A percentile compares a stretch with the other conserved stretches of the same genome.
These are phyloP conservation scores for Biston stratarius DNA, from an alignment of 2,888 invertebrate genomes.

Conservation along the genomic window DNA sequence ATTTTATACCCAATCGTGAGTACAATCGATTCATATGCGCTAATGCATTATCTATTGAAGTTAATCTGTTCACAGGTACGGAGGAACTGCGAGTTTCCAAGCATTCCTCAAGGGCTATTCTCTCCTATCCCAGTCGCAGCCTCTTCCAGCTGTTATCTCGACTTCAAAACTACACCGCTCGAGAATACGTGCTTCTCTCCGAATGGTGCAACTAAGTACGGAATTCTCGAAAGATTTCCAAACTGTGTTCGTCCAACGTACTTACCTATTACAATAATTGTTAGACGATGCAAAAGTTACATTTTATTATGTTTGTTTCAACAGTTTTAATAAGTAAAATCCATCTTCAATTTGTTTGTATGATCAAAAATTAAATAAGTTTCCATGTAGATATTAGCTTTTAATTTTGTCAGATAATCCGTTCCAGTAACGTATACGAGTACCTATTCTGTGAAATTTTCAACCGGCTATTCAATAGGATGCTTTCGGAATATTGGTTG, in stretches of 20 bases:
- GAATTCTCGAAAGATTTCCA: slow-evolving; percentile 47
- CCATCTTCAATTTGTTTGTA: too few relatives aligned
- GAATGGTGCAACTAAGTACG: slow-evolving; percentile 44
- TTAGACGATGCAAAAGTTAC: slow-evolving; percentile 20
- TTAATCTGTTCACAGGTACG: neutral
- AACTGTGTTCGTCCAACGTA: slow-evolving; percentile 37
- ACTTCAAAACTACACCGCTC: slow-evolving; percentile 58
- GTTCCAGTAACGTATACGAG: too few relatives aligned
- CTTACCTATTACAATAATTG: slow-evolving; percentile 34
- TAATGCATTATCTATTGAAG: neutral
- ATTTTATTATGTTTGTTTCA: slow-evolving; percentile 9
- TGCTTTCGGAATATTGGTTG: too few relatives aligned
- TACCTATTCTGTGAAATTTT: too few relatives aligned
- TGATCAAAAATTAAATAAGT: too few relatives aligned
- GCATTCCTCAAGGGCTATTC: slow-evolving; percentile 49
- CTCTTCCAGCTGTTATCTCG: slow-evolving; percentile 62
- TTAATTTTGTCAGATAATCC: too few relatives aligned
- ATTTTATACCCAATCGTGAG: neutral
- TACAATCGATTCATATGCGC: neutral
- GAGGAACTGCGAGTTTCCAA: slow-evolving; percentile 23
- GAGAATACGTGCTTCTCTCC: slow-evolving; percentile 54
- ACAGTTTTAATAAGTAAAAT: neutral
- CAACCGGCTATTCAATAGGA: too few relatives aligned
- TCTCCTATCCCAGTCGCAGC: slow-evolving; percentile 48
- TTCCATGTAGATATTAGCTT: too few relatives aligned